Percentiles rank a stretch among this genome's conserved stretches.
Conservation (phyloP, 2,113 vertebrate species). For the Phasianus colchicus region DNA sequence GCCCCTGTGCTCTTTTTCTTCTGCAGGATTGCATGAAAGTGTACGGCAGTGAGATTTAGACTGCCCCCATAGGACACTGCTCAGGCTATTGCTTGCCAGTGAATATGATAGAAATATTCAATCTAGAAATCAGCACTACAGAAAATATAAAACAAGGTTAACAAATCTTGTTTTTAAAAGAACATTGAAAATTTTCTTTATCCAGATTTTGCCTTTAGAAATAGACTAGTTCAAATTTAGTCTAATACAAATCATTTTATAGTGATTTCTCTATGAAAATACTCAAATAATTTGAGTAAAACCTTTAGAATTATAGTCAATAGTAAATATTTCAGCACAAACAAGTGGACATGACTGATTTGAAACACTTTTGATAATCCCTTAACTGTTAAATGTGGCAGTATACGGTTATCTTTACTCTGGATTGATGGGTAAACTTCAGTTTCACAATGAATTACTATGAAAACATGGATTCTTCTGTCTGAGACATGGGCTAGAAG, state of each 20-base stretch:
- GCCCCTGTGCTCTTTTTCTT: background rate
- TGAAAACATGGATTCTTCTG: background rate
- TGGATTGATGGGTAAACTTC: background rate
- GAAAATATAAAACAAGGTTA: rapidly evolving
- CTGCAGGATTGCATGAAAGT: background rate
- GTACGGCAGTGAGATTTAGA: background rate
- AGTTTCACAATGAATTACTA: background rate
- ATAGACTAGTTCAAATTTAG: background rate
- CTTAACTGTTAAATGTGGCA: background rate
- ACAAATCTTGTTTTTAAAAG: background rate
- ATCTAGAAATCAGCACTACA: background rate
- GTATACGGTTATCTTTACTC: background rate
- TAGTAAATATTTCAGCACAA: background rate
- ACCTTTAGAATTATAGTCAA: background rate
- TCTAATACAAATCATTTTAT: background rate
- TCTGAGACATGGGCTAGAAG: background rate
- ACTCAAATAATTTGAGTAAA: background rate
- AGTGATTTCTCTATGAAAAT: background rate
- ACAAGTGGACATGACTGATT: background rate
- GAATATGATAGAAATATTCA: background rate
- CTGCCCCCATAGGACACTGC: background rate
- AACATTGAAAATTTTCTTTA: background rate
- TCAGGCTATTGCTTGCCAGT: background rate
- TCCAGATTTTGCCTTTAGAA: background rate
- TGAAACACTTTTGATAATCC: background rate